Evolutionary conservation across 2,113 vertebrate species (phyloP).

Genomic region (Charadrius vociferus): DNA sequence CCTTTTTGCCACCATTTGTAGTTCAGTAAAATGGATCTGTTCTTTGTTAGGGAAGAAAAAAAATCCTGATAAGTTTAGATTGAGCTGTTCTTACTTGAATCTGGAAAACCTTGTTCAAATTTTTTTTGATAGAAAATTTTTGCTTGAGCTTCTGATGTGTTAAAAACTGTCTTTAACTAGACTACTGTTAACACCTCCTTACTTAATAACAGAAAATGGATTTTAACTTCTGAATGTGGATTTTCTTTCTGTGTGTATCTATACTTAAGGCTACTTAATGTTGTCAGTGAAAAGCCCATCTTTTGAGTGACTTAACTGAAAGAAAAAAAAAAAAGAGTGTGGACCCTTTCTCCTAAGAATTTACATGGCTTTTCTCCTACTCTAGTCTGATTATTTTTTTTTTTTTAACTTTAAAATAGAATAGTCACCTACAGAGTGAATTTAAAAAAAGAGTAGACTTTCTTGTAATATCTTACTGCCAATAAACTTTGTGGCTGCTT

Average conservation of each 20-base stretch:
- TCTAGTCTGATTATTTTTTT: not conserved
- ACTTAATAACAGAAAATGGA: not conserved
- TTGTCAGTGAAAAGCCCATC: not conserved
- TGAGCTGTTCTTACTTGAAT: not conserved
- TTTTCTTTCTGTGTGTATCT: not conserved
- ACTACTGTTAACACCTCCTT: not conserved
- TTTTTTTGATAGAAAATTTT: not conserved
- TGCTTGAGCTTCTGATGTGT: not conserved
- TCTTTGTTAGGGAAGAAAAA: not conserved
- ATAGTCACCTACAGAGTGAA: not conserved
- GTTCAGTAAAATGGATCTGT: not conserved
- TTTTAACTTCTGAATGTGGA: not conserved
- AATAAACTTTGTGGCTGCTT: not conserved
- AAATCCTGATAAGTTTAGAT: not conserved
- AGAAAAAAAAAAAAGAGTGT: no score
- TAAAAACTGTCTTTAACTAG: not conserved
- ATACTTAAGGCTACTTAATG: not conserved
- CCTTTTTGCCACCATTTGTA: not conserved
- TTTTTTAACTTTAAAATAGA: not conserved
- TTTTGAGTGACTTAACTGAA: not conserved
- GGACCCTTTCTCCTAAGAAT: not conserved
- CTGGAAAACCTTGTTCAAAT: not conserved
- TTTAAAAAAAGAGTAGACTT: not conserved
- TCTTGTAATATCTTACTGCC: not conserved
- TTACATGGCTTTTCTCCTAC: not conserved